Evolutionary conservation across 2,888 invertebrate genomes (phyloP), one percentile per base, ranked within the genome.

Genomic region (Hyppa rectilinea): DNA sequence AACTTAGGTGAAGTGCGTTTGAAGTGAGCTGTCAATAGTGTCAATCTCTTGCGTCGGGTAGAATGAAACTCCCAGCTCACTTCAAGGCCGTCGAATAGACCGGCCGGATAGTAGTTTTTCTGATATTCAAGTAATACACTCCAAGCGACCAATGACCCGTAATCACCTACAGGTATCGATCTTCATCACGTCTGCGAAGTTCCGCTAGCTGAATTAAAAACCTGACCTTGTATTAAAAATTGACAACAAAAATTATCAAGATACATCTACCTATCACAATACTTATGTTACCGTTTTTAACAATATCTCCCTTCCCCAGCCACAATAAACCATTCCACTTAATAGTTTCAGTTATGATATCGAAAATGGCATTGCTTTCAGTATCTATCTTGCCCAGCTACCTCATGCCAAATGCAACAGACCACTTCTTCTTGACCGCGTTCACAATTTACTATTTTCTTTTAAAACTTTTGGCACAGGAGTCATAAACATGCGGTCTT

Each of bases 321-420:
- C 26, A 7, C 29, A 34, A 38, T 34, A 58, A 60, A 47, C 56
- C 12, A 53, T 43, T 26, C n/a, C 23, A 38, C 38, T 52, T 45
- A 59, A 58, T 52, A 60, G 36, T 69, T 63, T 26, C 43, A 62
- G 53, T 62, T 59, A 62, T 45, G 52, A 45, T 69, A 77, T 81
- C 50, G 71, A 49, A 71, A 80, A 66, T 76, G 31, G 61, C 53
- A 65, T 53, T 29, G 63, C 31, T 45, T n/a, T 69, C 36, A 17
- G 12, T 75, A 75, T 78, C 60, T 75, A 40, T 56, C 75, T 47
- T 10, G 29, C 38, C 10, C 29, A 23, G 50, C 10, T 23, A 55
- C 71, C 55, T 78, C 78, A 76, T 77, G 78, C 77, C 81, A 81
- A 77, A 78, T 81, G 81, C 78, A 81, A 72, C 72, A 81, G 66